Base-by-base conservation (phyloP, 2,797 vertebrate genomes). In the Schizothorax lantsangensis region DNA sequence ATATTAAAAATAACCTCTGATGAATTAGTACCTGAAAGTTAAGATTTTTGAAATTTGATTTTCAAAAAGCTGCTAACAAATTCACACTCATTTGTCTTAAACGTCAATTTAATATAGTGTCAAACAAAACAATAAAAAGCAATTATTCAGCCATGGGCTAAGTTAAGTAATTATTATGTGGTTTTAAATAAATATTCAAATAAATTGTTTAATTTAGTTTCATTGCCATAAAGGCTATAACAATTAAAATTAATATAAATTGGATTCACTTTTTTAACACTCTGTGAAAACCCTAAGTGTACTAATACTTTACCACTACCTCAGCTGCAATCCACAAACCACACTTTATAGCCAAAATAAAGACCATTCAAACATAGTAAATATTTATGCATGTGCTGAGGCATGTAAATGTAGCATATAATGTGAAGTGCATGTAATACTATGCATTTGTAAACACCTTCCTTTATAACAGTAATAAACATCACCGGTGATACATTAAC, bases 381-480 rank as follows among this genome's bases (percentile, higher is more conserved):
- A 26, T 43, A 21, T 66, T 23, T 30, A 78, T 72, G 36, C 36
- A 52, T 84, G 40, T 78, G 54, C 72, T 80, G 38, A 72, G 77
- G 19, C 68, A 49, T 33, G 59, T 52, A 81, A 66, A 26, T 23
- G 6, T 45, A 78, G 62, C 71, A 36, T 84, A 62, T 64, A 81
- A 86, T 84, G 73, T 68, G 71, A 66, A 54, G n/a, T 71, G 62
- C n/a, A 80, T 30, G 7, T 19, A 85, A 86, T 49, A 69, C n/a
- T 54, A 71, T 84, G 68, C 38, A 78, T 40, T 68, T 86, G 72
- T 88, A 79, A 88, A 84, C 72, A 66, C 64, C 10, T 69, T 86
- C 19, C 7, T 19, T 40, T 75, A 83, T 47, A 62, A 73, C 21
- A 54, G 57, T 40, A 45, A 62, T 88, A 86, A 84, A 88, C 15